phyloP scores from a whole-genome alignment of 2,113 vertebrate genomes.

The Condylura cristata region DNA sequence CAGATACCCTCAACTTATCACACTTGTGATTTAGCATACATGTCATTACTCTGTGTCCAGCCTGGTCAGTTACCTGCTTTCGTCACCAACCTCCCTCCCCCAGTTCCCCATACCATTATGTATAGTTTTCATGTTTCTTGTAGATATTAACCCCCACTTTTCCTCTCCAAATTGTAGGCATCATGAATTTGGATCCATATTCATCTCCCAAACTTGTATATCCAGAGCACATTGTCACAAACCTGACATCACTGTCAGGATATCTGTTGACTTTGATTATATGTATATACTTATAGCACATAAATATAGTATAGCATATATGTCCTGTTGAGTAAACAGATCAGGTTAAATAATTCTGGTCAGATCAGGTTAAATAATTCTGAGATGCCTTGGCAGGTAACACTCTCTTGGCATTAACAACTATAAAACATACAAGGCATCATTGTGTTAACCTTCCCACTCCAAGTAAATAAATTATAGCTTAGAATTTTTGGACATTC shows the following conservation, averaged over 20 bases:
- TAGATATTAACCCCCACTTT: not conserved
- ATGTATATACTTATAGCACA: not conserved
- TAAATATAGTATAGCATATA: not conserved
- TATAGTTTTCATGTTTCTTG: not conserved
- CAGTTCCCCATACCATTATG: not conserved
- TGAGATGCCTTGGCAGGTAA: slow-evolving; percentile 28
- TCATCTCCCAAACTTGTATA: not conserved
- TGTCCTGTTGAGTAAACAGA: not conserved
- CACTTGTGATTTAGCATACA: not conserved
- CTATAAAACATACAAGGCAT: not conserved
- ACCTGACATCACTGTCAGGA: not conserved
- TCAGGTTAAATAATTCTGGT: slow-evolving; percentile 12
- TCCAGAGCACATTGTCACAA: not conserved
- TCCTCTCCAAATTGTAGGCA: not conserved
- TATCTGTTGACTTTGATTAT: not conserved
- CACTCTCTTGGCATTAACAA: not conserved
- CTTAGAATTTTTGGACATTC: slow-evolving; percentile 10
- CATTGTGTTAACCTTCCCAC: slow-evolving; percentile 25
- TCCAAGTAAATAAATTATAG: slow-evolving; percentile 27
- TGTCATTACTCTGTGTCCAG: not conserved
- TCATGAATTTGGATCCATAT: not conserved
- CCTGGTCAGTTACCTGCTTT: not conserved
- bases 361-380: slow-evolving; percentile 7
- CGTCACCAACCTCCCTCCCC: no score
- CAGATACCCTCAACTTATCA: not conserved